Conservation (phyloP, 2,888 invertebrate species). For the Mesodorylaimus sp. region DNA sequence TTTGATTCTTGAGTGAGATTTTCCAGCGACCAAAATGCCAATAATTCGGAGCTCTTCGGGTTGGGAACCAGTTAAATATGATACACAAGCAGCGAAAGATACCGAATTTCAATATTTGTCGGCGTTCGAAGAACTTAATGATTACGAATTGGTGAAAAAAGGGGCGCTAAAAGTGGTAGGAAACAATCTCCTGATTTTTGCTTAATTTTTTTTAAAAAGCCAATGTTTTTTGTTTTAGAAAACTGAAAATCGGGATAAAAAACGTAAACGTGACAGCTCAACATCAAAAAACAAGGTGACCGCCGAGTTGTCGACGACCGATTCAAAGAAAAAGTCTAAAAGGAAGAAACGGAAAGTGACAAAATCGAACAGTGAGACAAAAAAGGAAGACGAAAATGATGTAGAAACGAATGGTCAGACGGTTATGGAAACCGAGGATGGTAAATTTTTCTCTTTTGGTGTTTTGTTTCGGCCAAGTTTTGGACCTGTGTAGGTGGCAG, state of each 20-base stretch:
- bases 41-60: too few relatives aligned
- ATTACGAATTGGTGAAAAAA: neutral
- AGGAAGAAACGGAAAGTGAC: neutral
- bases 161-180: too few relatives aligned
- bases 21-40: too few relatives aligned
- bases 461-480: neutral
- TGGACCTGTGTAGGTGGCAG: too few relatives aligned
- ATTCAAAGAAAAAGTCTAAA: neutral
- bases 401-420: neutral
- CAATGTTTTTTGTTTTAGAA: neutral
- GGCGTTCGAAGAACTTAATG: neutral
- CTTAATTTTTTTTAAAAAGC: neutral
- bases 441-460: neutral
- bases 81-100: neutral
- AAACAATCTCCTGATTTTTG: neutral
- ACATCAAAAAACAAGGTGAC: too few relatives aligned
- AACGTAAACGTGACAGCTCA: neutral
- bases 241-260: neutral
- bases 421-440: neutral
- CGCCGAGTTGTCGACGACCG: neutral
- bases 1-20: too few relatives aligned
- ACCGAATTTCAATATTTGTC: neutral
- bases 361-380: neutral
- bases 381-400: neutral
- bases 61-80: too few relatives aligned